These are phyloP conservation scores for Gila orcuttii DNA, from an alignment of 2,113 vertebrate species.

Conservation along the genomic window DNA sequence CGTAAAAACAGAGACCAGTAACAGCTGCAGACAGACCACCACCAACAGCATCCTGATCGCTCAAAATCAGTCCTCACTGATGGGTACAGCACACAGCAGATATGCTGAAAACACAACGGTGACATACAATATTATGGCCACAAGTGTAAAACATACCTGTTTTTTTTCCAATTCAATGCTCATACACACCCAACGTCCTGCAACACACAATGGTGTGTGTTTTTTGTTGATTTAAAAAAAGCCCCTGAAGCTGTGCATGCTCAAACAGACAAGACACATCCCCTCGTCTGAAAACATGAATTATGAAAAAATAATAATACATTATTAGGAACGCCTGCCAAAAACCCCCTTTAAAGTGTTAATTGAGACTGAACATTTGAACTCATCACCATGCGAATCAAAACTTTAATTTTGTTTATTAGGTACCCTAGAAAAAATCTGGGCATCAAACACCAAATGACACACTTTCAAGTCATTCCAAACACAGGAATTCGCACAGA, in stretches of 20 bases:
- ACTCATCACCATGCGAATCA: neutral
- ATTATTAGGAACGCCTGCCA: neutral
- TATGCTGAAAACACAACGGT: neutral
- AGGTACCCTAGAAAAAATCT: neutral
- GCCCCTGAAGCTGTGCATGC: constrained; percentile 1
- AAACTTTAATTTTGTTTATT: neutral
- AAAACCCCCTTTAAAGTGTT: neutral
- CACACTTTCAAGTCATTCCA: neutral
- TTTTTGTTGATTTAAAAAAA: neutral
- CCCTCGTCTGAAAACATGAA: neutral
- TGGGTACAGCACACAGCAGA: constrained; percentile 25
- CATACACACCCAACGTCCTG: constrained; percentile 19
- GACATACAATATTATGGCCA: neutral
- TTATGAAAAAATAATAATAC: neutral
- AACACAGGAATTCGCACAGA: neutral
- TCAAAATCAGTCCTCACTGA: constrained; percentile 17
- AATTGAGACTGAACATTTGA: neutral
- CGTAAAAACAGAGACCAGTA: constrained; percentile 68
- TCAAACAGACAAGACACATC: constrained; percentile 15
- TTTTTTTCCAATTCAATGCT: neutral
- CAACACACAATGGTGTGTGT: constrained; percentile 8
- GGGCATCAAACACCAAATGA: neutral
- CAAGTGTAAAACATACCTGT: neutral
- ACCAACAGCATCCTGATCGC: constrained; percentile 64
- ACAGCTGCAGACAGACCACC: constrained; percentile 70